Base-by-base conservation (phyloP, 2,113 vertebrate species). In the Callionymus lyra region DNA sequence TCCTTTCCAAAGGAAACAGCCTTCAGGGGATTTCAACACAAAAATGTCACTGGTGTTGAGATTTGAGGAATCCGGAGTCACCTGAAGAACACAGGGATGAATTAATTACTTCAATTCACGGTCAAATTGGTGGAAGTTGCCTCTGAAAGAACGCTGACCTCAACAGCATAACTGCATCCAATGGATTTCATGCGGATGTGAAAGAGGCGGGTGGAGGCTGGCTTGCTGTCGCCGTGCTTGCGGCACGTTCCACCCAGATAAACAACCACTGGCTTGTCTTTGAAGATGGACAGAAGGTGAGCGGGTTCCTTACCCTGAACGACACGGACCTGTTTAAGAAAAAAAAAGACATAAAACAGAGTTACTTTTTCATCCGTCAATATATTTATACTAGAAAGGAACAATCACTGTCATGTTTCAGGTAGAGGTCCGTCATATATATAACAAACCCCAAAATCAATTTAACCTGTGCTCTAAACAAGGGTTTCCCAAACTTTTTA, bases 31-130 rank as follows among this genome's bases (percentile, higher is more conserved):
- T 56, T 86, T 86, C 51, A 88, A 63, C 59, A 87, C 82, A 64
- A 87, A 87, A 19, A 70, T 50, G 2, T 88, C 86, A 1, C 86
- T 87, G 31, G 77, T 78, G 72, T 88, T 88, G 59, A 88, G 68
- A 9, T 55, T 57, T 16, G 69, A 18, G 40, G 84, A 80, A 2
- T 12, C 46, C n/a, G 78, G 59, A 39, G 39, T 19, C 64, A 86
- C 84, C 86, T 88, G 54, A 8, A 35, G 31, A 10, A 48, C 21
- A 38, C 40, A 42, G 13, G 41, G 9, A 16, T n/a, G 5, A 16
- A 15, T 1, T 12, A 13, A 10, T 1, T 8, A 9, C 19, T 19
- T 6, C 39, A 6, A 9, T 19, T 12, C 9, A 10, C 9, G 10
- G 17, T n/a, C 39, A 31, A n/a, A 2, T 6, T 3, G 18, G 2